A percentile compares a stretch with the other conserved stretches of the same genome.
phyloP scores from a whole-genome alignment of 2,113 vertebrate genomes.

The Labeo catla region DNA sequence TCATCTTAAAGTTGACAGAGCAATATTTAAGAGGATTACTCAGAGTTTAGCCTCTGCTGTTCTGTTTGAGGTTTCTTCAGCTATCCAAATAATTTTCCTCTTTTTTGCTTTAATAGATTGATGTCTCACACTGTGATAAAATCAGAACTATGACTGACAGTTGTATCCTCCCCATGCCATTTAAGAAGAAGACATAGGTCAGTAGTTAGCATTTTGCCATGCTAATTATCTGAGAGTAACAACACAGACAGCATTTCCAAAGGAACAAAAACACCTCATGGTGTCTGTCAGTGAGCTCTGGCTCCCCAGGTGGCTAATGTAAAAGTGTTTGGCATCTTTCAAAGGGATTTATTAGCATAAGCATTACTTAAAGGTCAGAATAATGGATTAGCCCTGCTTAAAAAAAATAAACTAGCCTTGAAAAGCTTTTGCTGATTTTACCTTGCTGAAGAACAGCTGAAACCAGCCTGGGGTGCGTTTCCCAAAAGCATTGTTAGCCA shows the following conservation, averaged over 20 bases:
- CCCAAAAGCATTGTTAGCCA: too few species aligned
- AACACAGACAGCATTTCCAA: not conserved
- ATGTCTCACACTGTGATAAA: not conserved
- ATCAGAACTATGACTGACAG: constrained; percentile 3
- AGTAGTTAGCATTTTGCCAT: not conserved
- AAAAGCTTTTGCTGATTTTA: not conserved
- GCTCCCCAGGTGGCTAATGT: constrained; percentile 15
- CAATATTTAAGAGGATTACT: constrained; percentile 4
- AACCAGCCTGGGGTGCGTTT: too few species aligned
- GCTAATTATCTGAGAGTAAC: constrained; percentile 7
- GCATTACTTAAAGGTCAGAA: not conserved
- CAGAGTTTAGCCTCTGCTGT: not conserved
- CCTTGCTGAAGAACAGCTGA: too few species aligned
- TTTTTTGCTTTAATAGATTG: not conserved
- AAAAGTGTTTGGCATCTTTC: not conserved
- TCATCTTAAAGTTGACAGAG: not conserved
- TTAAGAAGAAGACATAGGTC: not conserved
- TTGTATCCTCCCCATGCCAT: not conserved
- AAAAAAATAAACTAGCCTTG: not conserved
- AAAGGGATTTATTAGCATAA: not conserved
- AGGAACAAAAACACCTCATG: not conserved
- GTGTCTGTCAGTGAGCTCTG: not conserved
- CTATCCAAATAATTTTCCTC: not conserved
- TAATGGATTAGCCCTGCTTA: not conserved
- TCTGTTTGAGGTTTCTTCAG: not conserved